These are phyloP conservation scores for Drosophila acutilabella DNA, from an alignment of 2,888 invertebrate genomes.

Conservation along the genomic window DNA sequence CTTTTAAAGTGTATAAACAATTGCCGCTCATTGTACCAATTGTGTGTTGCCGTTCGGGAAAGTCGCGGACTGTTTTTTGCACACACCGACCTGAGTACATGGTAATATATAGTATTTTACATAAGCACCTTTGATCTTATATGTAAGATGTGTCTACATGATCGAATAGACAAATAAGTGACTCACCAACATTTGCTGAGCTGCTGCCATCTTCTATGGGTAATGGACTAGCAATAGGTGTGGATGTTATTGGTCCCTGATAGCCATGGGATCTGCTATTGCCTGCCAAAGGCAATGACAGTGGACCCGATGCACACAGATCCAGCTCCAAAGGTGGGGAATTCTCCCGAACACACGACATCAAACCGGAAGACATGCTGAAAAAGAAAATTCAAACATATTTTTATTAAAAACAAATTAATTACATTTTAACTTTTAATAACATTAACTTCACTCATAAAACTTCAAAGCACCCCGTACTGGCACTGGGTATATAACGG, in stretches of 20 bases:
- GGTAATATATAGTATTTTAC: conserved; percentile 15
- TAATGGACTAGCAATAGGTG: conserved; percentile 63
- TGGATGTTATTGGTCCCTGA: conserved; percentile 69
- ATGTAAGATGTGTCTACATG: not conserved
- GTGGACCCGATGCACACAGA: conserved; percentile 74
- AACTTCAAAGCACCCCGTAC: too few relatives aligned
- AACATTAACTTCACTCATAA: not conserved
- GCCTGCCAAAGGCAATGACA: conserved; percentile 78
- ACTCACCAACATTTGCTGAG: conserved; percentile 72
- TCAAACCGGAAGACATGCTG: conserved; percentile 85
- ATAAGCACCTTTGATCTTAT: conserved; percentile 30
- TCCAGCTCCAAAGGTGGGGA: conserved; percentile 84
- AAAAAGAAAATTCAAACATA: conserved; percentile 34
- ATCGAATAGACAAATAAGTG: conserved; percentile 2
- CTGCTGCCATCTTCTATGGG: conserved; percentile 50
- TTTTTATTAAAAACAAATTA: not conserved
- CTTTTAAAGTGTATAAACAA: conserved; percentile 55
- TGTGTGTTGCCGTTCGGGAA: conserved; percentile 44
- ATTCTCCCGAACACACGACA: conserved; percentile 85
- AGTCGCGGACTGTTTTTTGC: conserved; percentile 45
- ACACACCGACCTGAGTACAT: not conserved
- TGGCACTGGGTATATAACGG: too few relatives aligned
- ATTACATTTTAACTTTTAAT: not conserved
- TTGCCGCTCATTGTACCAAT: conserved; percentile 54
- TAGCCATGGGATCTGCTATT: conserved; percentile 56